A percentile compares a stretch with the other conserved stretches of the same genome.
phyloP scores from a whole-genome alignment of 2,888 invertebrate species.

The Cabera pusaria region DNA sequence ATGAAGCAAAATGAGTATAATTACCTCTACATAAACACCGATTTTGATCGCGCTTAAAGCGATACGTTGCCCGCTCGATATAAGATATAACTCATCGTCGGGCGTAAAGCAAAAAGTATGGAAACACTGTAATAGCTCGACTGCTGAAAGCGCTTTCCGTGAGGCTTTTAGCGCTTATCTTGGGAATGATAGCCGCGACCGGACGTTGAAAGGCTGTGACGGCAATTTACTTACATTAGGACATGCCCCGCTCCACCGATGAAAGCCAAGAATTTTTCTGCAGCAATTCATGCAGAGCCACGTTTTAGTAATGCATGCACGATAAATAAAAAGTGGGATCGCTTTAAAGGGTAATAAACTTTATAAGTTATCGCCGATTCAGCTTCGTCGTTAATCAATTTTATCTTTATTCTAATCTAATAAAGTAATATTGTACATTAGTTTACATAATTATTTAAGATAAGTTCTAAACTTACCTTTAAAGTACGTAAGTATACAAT shows the following conservation, averaged over 20 bases:
- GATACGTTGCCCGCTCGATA: constrained; percentile 43
- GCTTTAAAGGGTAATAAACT: too few species aligned
- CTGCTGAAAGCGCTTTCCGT: constrained; percentile 76
- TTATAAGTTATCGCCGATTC: too few species aligned
- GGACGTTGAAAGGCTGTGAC: constrained; percentile 78
- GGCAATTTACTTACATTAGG: constrained; percentile 83
- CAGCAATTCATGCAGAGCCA: constrained; percentile 40
- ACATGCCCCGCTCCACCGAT: constrained; percentile 62
- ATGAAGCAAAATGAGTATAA: constrained; percentile 20
- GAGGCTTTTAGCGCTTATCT: constrained; percentile 83
- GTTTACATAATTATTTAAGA: too few species aligned
- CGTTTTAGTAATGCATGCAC: constrained; percentile 18
- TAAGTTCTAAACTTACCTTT: too few species aligned
- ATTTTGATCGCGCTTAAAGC: constrained; percentile 46
- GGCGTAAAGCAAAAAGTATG: constrained; percentile 64
- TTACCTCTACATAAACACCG: constrained; percentile 28
- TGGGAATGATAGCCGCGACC: constrained; percentile 79
- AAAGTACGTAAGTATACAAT: too few species aligned
- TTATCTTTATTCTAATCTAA: too few species aligned
- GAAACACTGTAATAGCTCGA: constrained; percentile 66
- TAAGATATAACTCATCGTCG: constrained; percentile 51
- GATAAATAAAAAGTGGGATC: constrained; percentile 16
- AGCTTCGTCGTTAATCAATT: too few species aligned
- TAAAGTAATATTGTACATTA: too few species aligned
- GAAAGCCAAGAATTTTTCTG: constrained; percentile 50